Evolutionary conservation across 2,888 invertebrate species (phyloP), one percentile per base, ranked within the genome.

Genomic region (Calephelis perditalis): DNA sequence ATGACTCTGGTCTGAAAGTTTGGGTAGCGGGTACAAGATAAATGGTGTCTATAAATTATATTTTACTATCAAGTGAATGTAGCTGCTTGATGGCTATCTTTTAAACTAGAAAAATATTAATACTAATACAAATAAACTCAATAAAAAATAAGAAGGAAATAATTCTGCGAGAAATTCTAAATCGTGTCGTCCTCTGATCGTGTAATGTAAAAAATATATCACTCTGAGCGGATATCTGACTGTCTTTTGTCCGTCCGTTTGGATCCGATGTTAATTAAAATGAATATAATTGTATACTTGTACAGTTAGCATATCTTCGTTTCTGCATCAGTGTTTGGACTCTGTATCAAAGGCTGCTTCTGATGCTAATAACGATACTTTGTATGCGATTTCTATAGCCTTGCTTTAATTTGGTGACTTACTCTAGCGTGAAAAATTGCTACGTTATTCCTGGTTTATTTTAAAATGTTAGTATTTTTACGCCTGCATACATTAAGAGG

Each of bases 181-280:
- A 59, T 70, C 67, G 68, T 61, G 44, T 71, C 68, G 68, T 56
- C n/a, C 44, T 68, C 75, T 73, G 68, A 52, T 74, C 77, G 78
- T 73, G 7, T 5, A 5, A 8, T 63, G 3, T 68, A 66, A 75
- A 54, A 49, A 64, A 12, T 43, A 35, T 57, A 59, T 67, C 68
- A 68, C 74, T 76, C 73, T 67, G 67, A 73, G 70, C 77, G 78
- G 77, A 81, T 74, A 73, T 79, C 76, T 75, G 77, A 73, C 76
- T 76, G 79, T 79, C 82, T 84, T 84, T 85, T 84, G 82, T 84
- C 72, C 73, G 73, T 72, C 72, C 74, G 77, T 74, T 78, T 71
- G 73, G 73, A 73, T 75, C 74, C 73, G 71, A 77, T 79, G 81
- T 82, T 84, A 84, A 85, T 85, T 86, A 84, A 85, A 84, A 82